Base-by-base conservation (phyloP, 2,888 invertebrate genomes). In the Cephus rjabovi region DNA sequence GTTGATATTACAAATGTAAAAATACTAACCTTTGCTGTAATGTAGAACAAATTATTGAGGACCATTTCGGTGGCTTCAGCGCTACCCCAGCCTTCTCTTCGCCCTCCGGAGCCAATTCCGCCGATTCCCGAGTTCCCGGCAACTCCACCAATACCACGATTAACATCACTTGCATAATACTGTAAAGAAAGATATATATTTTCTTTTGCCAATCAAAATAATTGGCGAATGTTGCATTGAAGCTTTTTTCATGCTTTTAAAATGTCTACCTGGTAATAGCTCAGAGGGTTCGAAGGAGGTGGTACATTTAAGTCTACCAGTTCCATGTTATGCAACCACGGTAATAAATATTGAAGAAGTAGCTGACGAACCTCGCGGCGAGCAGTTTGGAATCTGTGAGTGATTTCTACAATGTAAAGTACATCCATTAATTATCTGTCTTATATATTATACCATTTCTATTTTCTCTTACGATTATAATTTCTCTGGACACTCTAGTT, bases 11-110 rank as follows among this genome's bases (percentile, higher is more conserved):
- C 6, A 70, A 0, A 30, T 69, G 23, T 35, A 31, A 23, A 56
- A 56, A 23, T 56, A 56, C 23, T 56, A 93, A 97, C 97, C 95
- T 98, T 98, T 4, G 98, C 97, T 11, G 99, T 99, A 87, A 99
- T 97, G 92, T 99, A 99, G 92, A 99, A 98, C 33, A 99, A 95
- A 93, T 99, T 99, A 92, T 99, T 99, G 81, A 99, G 94, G 75
- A 99, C 98, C 98, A 99, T 98, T 93, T 99, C 99, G 0, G 99
- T 99, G n/a, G 99, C 99, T 92, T 99, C 99, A 0, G 97, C 97
- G 0, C 98, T 98, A 73, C 99, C 99, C 94, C 99, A 98, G 0
- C 99, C 99, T 91, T 98, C 98, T 76, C 97, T 95, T 31, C 97
- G 94, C 9, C 94, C 93, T 77, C 96, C 94, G 70, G 95, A 94